Evolutionary conservation across 2,888 invertebrate species (phyloP), one percentile per base, ranked within the genome.

Genomic region (Dione vanillae): DNA sequence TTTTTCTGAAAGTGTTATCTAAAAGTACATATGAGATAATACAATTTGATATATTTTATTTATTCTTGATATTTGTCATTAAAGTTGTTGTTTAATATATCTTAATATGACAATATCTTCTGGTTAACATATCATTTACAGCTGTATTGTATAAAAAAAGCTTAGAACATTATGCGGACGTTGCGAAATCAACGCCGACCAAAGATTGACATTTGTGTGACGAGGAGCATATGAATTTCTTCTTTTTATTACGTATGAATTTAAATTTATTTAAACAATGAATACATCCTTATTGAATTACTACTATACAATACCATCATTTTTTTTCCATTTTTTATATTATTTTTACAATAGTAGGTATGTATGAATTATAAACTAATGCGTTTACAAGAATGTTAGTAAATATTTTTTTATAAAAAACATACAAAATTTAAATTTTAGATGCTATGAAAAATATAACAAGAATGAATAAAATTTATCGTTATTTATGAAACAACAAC

Each of bases 381-480:
- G 54, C 27, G n/a, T 51, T 51, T 51, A 6, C 2, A 54, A 54
- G n/a, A 27, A 14, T 12, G 45, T 45, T n/a, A n/a, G 14, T 52
- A 14, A 27, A 14, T 14, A 14, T n/a, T 27, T 52, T 27, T 20
- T 52, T 52, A 14, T 14, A 5, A 41, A n/a, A n/a, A 5, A 45
- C 1, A 45, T 45, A 45, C n/a, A 27, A 27, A 27, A 27, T 27
- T 3, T 27, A 27, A 2, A 27, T 27, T 27, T 27, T 27, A 27
- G 5, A 9, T 16, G 16, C 3, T 35, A 35, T 54, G n/a, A 16
- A 54, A 9, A 35, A 35, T 11, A 6, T 20, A 14, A 16, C 61
- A 27, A 61, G 43, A 61, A 61, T 61, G 27, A 61, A 45, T 61
- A 27, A 45, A 61, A 61, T 27, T 7, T 27, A 11, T 61, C 49